These are phyloP conservation scores for Cuculus canorus DNA, from an alignment of 2,797 vertebrate genomes.

Conservation along the genomic window DNA sequence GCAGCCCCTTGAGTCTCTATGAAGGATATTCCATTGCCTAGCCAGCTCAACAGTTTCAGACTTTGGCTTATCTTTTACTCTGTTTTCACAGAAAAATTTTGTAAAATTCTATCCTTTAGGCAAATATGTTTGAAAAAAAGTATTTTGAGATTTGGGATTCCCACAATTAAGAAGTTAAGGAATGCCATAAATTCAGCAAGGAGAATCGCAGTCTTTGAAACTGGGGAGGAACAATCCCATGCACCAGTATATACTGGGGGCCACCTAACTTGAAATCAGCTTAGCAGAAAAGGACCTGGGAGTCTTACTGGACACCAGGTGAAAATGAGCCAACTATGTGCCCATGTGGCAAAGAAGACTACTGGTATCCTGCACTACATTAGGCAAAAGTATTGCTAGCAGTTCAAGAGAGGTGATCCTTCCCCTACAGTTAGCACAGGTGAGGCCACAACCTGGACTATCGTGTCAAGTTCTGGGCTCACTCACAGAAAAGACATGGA, in stretches of 20 bases:
- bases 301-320: background rate
- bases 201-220: background rate
- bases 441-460: too few relatives aligned
- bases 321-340: too few relatives aligned
- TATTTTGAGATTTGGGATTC: background rate
- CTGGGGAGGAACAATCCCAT: background rate
- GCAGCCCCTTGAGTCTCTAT: background rate
- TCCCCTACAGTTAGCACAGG: too few relatives aligned
- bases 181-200: background rate
- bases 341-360: background rate
- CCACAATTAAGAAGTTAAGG: background rate
- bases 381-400: background rate
- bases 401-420: too few relatives aligned
- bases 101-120: background rate
- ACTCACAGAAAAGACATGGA: too few relatives aligned
- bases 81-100: background rate
- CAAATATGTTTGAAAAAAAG: background rate
- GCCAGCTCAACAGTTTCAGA: background rate
- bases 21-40: background rate
- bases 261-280: background rate
- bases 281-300: background rate
- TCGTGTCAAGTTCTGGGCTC: too few relatives aligned
- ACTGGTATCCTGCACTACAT: background rate
- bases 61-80: background rate
- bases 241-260: background rate